Percentiles rank a stretch among this genome's conserved stretches.
phyloP scores from a whole-genome alignment of 1,140 invertebrate genomes.

The Cyrtorhinus lividipennis region DNA sequence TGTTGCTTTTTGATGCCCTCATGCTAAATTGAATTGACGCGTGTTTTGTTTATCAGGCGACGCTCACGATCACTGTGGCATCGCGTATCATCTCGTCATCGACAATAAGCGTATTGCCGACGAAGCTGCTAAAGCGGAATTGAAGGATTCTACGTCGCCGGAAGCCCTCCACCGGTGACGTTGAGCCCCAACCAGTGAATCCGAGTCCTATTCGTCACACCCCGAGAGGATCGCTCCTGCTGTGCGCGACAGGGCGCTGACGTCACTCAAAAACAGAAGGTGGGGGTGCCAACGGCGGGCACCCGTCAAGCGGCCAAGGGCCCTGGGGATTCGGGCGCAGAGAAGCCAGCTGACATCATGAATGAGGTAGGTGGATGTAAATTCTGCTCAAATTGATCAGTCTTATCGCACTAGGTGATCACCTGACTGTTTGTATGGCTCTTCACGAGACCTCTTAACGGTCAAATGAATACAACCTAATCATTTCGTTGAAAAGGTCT shows the following conservation, averaged over 20 bases:
- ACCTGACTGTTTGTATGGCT: no score
- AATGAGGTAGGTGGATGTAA: conserved; percentile 90
- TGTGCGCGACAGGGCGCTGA: conserved; percentile 20
- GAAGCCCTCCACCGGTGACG: conserved; percentile 57
- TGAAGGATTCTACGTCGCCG: conserved; percentile 94
- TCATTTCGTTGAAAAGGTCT: no score
- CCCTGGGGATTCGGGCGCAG: conserved; percentile 94
- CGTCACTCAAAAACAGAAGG: conserved; percentile 31
- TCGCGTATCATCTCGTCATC: conserved; percentile 97
- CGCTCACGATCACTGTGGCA: conserved; percentile 93
- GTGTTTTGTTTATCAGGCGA: conserved; percentile 47
- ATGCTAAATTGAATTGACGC: no score
- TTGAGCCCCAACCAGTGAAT: conserved; percentile 33
- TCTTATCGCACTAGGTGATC: no score
- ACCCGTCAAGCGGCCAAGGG: conserved; percentile 91
- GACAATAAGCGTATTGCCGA: conserved; percentile 97
- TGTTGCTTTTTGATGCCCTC: no score
- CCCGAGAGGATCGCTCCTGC: conserved; percentile 75
- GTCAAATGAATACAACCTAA: no score
- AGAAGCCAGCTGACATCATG: conserved; percentile 99
- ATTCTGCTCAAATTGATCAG: no score
- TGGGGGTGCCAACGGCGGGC: conserved; percentile 31
- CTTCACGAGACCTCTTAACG: no score
- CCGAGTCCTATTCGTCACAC: conserved; percentile 57
- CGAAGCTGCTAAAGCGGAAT: conserved; percentile 81